Percentiles rank a stretch among this genome's conserved stretches.
phyloP scores from a whole-genome alignment of 2,113 vertebrate genomes.

The Phrynosoma blainvillii region DNA sequence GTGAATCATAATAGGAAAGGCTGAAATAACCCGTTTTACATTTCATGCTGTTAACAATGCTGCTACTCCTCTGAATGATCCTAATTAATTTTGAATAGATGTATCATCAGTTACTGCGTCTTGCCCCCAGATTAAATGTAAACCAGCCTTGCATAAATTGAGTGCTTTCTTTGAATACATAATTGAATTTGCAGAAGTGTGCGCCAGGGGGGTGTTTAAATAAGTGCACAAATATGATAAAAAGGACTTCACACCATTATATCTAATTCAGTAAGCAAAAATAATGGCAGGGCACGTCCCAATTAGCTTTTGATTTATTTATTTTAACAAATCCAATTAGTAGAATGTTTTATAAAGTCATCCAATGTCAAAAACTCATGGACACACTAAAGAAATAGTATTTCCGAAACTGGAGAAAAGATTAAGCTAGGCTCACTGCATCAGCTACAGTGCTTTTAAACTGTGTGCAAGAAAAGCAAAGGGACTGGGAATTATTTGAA shows the following conservation, averaged over 20 bases:
- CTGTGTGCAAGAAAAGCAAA: neutral
- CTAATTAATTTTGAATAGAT: slow-evolving; percentile 76
- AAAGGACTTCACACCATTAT: slow-evolving; percentile 79
- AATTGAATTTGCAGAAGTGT: slow-evolving; percentile 83
- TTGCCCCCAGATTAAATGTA: slow-evolving; percentile 79
- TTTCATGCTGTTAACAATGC: slow-evolving; percentile 61
- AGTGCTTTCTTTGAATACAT: slow-evolving; percentile 77
- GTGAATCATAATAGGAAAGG: slow-evolving; percentile 16
- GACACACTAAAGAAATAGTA: slow-evolving; percentile 66
- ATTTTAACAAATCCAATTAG: slow-evolving; percentile 85
- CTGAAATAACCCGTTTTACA: slow-evolving; percentile 61
- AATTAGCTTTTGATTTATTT: slow-evolving; percentile 86
- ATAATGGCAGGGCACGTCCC: slow-evolving; percentile 80
- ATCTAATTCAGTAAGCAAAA: slow-evolving; percentile 85
- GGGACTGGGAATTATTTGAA: slow-evolving; percentile 16
- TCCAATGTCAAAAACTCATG: slow-evolving; percentile 79
- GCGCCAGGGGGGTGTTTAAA: slow-evolving; percentile 81
- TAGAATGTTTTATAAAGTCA: slow-evolving; percentile 82
- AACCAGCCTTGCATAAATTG: slow-evolving; percentile 81
- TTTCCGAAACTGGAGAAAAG: slow-evolving; percentile 53
- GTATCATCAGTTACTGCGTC: slow-evolving; percentile 68
- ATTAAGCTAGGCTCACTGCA: slow-evolving; percentile 33
- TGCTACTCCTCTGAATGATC: slow-evolving; percentile 66
- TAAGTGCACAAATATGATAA: slow-evolving; percentile 85
- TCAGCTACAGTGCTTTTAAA: slow-evolving; percentile 3